Conservation (phyloP, 1,140 invertebrate species). For the Acromyrmex echinatior region DNA sequence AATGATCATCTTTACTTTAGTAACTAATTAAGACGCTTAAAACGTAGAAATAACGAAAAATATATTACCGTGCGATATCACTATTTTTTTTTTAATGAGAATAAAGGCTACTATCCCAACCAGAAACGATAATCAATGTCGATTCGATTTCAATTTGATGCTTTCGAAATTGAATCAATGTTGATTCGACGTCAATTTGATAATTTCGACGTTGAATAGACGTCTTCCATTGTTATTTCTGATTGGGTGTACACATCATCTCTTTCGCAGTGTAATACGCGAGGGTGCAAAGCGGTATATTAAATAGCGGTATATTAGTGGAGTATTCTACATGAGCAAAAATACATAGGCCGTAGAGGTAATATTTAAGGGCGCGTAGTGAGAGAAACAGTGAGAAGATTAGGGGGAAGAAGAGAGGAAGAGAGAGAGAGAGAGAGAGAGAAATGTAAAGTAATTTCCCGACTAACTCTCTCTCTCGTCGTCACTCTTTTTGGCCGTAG, state of each 20-base stretch:
- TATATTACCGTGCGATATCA: background rate
- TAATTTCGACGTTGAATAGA: too few species aligned
- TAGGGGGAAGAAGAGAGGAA: background rate
- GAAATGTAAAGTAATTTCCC: conserved; percentile 39
- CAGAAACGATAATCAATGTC: too few species aligned
- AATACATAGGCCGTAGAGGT: background rate
- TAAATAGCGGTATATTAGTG: conserved; percentile 30
- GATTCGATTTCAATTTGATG: too few species aligned
- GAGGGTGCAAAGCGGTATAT: conserved; percentile 3
- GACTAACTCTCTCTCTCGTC: conserved; percentile 22
- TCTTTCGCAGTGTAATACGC: background rate
- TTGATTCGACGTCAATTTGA: too few species aligned
- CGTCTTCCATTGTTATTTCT: too few species aligned
- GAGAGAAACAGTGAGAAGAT: too few species aligned
- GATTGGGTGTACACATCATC: background rate
- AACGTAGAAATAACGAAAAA: background rate
- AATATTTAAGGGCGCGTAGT: conserved; percentile 20
- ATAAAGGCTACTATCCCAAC: background rate
- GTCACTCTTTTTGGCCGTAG: conserved; percentile 45
- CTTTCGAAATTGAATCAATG: too few species aligned
- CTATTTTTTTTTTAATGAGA: background rate
- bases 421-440: too few species aligned
- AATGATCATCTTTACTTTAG: too few species aligned
- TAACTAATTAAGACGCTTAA: too few species aligned
- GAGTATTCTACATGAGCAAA: conserved; percentile 21